phyloP scores from a whole-genome alignment of 2,797 vertebrate genomes.

The Dendrocincla fuliginosa region DNA sequence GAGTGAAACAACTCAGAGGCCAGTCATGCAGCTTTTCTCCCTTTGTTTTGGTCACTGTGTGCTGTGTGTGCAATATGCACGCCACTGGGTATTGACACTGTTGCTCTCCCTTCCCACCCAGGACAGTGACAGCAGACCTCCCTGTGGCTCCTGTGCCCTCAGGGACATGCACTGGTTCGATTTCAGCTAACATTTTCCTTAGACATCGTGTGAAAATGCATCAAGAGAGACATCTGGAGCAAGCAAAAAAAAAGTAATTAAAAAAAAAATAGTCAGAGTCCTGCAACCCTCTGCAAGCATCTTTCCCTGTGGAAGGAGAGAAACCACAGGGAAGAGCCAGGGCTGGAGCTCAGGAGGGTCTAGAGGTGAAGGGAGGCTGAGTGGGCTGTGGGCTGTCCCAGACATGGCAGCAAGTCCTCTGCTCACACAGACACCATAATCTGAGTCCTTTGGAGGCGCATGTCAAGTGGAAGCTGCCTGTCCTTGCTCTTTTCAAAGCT shows the following conservation, averaged over 20 bases:
- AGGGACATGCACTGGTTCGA: neutral
- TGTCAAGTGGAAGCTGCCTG: neutral
- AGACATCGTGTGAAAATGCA: neutral
- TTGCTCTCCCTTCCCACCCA: neutral
- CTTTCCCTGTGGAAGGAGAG: neutral
- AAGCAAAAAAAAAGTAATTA: neutral
- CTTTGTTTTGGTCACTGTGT: neutral
- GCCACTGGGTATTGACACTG: fast-evolving
- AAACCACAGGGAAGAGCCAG: neutral
- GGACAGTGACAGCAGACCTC: neutral
- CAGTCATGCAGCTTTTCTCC: neutral
- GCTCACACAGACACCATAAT: fast-evolving
- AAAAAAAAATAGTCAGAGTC: too few species aligned
- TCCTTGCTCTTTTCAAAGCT: neutral
- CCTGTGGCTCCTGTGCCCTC: neutral
- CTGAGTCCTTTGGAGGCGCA: neutral
- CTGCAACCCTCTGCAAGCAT: neutral
- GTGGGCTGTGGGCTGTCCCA: neutral
- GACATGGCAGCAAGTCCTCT: neutral
- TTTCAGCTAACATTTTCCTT: neutral
- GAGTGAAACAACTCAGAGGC: neutral
- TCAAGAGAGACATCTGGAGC: neutral
- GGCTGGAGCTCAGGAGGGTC: neutral
- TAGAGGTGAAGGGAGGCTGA: neutral
- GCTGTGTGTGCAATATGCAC: neutral